Evolutionary conservation across 1,140 invertebrate species (phyloP).

Genomic region (Scaptodrosophila lebanonensis): DNA sequence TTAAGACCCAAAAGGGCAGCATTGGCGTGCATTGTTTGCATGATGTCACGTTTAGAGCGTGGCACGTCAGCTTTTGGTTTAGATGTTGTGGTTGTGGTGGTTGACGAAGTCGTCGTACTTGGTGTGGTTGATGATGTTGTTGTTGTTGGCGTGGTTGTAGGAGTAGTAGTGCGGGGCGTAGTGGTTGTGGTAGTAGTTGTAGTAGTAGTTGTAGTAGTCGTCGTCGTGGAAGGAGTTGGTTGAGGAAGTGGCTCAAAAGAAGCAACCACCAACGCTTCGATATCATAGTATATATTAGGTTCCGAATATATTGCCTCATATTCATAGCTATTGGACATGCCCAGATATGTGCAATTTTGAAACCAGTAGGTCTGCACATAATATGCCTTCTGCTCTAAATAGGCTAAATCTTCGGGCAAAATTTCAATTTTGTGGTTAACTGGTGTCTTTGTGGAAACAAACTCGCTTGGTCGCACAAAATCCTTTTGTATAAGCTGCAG

Average conservation of each 20-base stretch:
- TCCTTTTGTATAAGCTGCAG: constrained; percentile 81
- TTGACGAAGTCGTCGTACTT: constrained; percentile 24
- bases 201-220: constrained; percentile 78
- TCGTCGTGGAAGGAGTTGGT: constrained; percentile 80
- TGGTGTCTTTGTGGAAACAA: constrained; percentile 80
- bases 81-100: constrained; percentile 31
- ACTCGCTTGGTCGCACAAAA: constrained; percentile 78
- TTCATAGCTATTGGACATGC: constrained; percentile 80
- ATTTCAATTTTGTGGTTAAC: constrained; percentile 81
- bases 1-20: constrained; percentile 50
- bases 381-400: constrained; percentile 81
- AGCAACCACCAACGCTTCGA: constrained; percentile 84
- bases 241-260: constrained; percentile 82
- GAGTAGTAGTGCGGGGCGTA: constrained; percentile 78
- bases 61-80: constrained; percentile 24
- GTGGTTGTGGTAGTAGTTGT: constrained; percentile 79
- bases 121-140: constrained; percentile 42
- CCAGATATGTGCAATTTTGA: constrained; percentile 85
- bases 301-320: constrained; percentile 82
- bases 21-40: constrained; percentile 57
- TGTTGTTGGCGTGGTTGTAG: constrained; percentile 62
- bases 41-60: constrained; percentile 55
- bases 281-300: constrained; percentile 80
- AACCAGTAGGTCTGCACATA: constrained; percentile 86
- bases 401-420: constrained; percentile 80